Evolutionary conservation across 2,888 invertebrate genomes (phyloP), one percentile per base, ranked within the genome.

Genomic region (Macroteleia sp.): DNA sequence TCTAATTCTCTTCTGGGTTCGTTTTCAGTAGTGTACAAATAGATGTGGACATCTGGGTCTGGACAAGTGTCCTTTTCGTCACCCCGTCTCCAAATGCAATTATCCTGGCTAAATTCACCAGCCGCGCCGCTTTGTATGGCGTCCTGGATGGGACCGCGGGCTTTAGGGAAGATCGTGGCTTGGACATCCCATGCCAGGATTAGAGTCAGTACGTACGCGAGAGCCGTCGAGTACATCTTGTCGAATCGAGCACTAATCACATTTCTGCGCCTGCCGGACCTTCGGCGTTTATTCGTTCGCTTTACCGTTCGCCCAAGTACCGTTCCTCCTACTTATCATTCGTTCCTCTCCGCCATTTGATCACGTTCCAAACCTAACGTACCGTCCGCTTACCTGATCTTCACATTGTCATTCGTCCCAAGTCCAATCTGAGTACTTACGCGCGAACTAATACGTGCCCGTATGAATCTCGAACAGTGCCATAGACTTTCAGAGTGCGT

Each of bases 41-140:
- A 93, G 42, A 94, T 92, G 42, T 92, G 92, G 19, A 96, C 92
- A 57, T 95, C 94, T 0, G 95, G 94, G 89, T 96, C 96, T 0
- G 96, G 96, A 83, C 96, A 96, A n/a, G 92, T 91, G 81, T 94
- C 94, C 39, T 93, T 92, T 62, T 95, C 94, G 81, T 93, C 92
- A 10, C 92, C 92, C 10, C 95, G 93, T 52, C 95, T 92, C 95
- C 95, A 95, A 10, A 94, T 91, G 90, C 96, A 96, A 84, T 96
- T 94, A 48, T 94, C 94, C 0, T 94, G 93, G 1, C 94, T 93
- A 85, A 95, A 95, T 0, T 88, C 87, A 3, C 84, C 87, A 44
- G 92, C 92, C 59, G 93, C 93, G 0, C 91, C 91, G 64, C 85
- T 91, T 9, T 90, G 83, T 17, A 91, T 89, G 1, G 90, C 91